Conservation (phyloP, 2,888 invertebrate species). For the Xanthostigma xanthostigma region DNA sequence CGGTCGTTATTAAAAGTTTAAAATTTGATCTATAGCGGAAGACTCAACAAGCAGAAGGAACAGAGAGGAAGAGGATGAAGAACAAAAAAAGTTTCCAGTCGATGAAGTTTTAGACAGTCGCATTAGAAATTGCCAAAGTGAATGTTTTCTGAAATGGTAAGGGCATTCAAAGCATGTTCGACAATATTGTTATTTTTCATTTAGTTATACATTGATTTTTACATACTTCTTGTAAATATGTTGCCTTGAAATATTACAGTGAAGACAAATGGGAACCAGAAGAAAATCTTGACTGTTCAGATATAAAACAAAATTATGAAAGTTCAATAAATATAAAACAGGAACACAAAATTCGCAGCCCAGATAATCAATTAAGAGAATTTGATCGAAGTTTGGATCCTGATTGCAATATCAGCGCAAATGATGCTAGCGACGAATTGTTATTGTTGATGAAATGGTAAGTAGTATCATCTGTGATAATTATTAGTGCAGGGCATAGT, state of each 20-base stretch:
- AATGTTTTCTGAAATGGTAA: slow-evolving; percentile 50
- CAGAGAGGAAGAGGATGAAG: slow-evolving; percentile 12
- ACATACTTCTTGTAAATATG: too few species aligned
- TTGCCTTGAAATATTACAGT: too few species aligned
- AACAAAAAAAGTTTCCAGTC: slow-evolving; percentile 52
- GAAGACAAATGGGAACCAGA: slow-evolving; percentile 70
- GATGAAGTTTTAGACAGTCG: slow-evolving; percentile 60
- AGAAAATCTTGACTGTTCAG: slow-evolving; percentile 55
- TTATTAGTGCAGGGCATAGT: too few species aligned
- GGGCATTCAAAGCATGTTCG: slow-evolving; percentile 44
- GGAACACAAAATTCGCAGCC: not conserved
- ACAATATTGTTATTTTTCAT: not conserved
- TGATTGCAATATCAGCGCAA: slow-evolving; percentile 59
- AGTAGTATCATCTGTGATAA: too few species aligned
- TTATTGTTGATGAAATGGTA: too few species aligned
- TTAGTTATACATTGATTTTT: not conserved
- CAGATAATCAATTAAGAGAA: slow-evolving; percentile 42
- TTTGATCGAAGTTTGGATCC: slow-evolving; percentile 66
- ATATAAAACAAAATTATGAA: slow-evolving; percentile 34
- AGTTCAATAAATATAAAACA: too few species aligned
- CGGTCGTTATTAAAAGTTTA: too few species aligned
- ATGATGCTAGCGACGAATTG: slow-evolving; percentile 5
- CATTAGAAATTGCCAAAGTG: slow-evolving; percentile 50
- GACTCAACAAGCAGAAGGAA: not conserved
- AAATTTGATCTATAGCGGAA: too few species aligned